These are phyloP conservation scores for Mesorhabditis belari DNA, from an alignment of 2,888 invertebrate genomes.

Conservation along the genomic window DNA sequence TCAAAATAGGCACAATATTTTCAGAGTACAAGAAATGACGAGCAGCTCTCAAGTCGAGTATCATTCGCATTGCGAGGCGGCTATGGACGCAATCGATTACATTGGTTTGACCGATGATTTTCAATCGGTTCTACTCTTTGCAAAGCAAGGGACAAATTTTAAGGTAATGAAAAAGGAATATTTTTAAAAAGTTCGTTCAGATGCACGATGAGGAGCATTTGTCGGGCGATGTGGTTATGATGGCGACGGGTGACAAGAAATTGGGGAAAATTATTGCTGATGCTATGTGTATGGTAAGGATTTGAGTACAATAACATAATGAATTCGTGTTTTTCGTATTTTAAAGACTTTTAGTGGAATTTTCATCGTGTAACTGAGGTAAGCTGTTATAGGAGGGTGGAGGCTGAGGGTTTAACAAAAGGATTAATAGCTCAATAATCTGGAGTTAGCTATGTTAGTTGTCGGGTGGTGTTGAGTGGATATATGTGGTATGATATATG, in stretches of 20 bases:
- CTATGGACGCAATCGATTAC: constrained; percentile 9
- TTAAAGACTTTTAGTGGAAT: too few species aligned
- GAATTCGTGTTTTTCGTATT: too few species aligned
- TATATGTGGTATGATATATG: too few species aligned
- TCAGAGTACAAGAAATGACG: background rate
- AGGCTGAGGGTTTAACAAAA: too few species aligned
- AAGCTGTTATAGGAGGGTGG: too few species aligned
- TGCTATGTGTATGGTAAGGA: constrained; percentile 5
- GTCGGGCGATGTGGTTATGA: constrained; percentile 2
- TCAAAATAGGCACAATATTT: too few species aligned
- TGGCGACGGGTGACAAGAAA: constrained; percentile 8
- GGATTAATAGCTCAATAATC: too few species aligned
- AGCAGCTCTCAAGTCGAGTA: constrained; percentile 3
- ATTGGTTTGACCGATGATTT: constrained; percentile 9
- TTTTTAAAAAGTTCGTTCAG: background rate
- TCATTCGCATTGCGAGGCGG: constrained; percentile 8
- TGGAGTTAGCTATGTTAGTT: too few species aligned
- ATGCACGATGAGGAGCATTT: constrained; percentile 1
- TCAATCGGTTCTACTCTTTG: constrained; percentile 5
- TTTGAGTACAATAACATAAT: background rate
- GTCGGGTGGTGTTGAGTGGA: too few species aligned
- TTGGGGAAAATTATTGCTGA: constrained; percentile 9
- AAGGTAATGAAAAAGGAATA: background rate
- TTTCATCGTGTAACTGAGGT: too few species aligned
- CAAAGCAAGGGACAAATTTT: constrained; percentile 5